A percentile compares a stretch with the other conserved stretches of the same genome.
These are phyloP conservation scores for Neodon shergylaensis DNA, from an alignment of 2,113 vertebrate genomes.

Conservation along the genomic window DNA sequence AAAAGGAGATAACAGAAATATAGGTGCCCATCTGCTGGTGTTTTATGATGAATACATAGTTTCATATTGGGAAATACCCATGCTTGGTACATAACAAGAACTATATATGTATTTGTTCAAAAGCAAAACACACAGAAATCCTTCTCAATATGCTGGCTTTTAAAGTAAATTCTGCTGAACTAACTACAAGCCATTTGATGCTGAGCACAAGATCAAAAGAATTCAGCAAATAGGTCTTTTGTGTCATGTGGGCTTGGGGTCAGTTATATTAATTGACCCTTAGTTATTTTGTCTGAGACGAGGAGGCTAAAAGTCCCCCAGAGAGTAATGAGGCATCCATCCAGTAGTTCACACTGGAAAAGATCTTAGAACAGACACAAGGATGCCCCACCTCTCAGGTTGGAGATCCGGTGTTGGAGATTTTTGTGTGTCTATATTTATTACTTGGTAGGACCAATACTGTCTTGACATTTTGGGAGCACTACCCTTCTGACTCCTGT, in stretches of 20 bases:
- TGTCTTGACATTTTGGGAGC: neutral
- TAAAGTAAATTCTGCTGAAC: neutral
- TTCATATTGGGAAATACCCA: neutral
- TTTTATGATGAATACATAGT: neutral
- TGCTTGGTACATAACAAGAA: neutral
- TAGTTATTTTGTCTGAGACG: constrained; percentile 59
- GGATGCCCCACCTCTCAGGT: neutral
- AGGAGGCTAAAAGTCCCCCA: neutral
- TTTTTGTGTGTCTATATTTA: neutral
- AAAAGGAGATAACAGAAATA: neutral
- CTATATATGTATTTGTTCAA: neutral
- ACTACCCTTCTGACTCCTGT: neutral
- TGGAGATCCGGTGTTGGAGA: neutral
- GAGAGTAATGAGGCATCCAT: neutral
- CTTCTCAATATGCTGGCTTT: neutral
- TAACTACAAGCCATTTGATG: neutral
- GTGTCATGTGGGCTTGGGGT: constrained; percentile 29
- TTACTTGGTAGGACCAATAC: neutral
- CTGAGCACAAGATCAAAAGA: constrained; percentile 44
- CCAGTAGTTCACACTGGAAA: neutral
- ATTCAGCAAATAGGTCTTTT: constrained; percentile 4
- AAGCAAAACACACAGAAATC: neutral
- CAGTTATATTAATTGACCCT: constrained; percentile 51
- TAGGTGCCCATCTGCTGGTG: neutral
- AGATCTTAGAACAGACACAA: neutral